phyloP scores from a whole-genome alignment of 2,797 vertebrate species.

The Onychomys leucogaster region DNA sequence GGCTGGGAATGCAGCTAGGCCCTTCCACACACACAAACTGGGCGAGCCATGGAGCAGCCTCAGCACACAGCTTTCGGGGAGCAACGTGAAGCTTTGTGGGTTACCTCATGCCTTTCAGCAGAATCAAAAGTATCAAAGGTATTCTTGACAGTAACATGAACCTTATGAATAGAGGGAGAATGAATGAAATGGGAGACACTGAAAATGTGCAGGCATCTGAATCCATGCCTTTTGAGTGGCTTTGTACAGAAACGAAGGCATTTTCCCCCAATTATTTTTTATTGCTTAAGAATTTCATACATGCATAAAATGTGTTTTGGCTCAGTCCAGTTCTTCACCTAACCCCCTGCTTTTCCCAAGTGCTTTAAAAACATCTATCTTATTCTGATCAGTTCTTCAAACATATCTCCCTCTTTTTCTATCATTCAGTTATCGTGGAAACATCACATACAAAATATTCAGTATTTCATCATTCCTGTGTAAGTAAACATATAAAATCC shows the following conservation, averaged over 20 bases:
- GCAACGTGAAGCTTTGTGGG: background rate
- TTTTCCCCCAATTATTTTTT: background rate
- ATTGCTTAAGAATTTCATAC: background rate
- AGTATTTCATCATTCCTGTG: background rate
- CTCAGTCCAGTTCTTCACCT: background rate
- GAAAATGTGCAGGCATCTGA: background rate
- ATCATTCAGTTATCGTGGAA: background rate
- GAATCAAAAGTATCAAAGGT: constrained; percentile 6
- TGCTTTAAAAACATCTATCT: background rate
- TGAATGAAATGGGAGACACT: background rate
- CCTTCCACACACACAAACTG: background rate
- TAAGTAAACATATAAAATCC: constrained; percentile 6
- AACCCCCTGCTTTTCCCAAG: background rate
- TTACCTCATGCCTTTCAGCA: background rate
- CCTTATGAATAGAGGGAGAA: background rate
- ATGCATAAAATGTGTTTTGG: background rate
- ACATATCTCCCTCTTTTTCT: background rate
- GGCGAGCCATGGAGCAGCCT: background rate
- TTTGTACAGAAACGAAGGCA: background rate
- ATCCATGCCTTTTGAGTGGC: background rate
- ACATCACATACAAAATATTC: background rate
- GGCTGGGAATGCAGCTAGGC: constrained; percentile 26
- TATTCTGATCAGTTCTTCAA: constrained; percentile 15
- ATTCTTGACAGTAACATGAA: background rate
- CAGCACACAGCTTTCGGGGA: background rate